phyloP scores from a whole-genome alignment of 2,797 vertebrate species.

The Scarus forsteni region DNA sequence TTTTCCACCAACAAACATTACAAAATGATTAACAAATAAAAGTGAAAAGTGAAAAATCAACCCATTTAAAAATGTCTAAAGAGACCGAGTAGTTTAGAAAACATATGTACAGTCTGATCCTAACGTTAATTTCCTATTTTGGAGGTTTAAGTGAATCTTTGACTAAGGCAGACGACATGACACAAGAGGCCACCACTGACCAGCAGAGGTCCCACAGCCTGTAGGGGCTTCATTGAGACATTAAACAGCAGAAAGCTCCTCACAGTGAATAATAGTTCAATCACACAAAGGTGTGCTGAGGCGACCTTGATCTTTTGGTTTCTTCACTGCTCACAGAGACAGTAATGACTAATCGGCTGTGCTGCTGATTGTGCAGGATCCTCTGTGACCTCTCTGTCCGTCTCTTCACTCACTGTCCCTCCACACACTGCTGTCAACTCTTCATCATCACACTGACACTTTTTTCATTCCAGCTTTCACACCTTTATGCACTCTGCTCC shows the following conservation, averaged over 20 bases:
- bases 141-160: conserved; percentile 12
- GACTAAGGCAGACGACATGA: not conserved
- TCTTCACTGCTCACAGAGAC: conserved; percentile 15
- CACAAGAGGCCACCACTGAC: conserved; percentile 2
- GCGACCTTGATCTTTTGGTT: conserved; percentile 62
- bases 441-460: conserved; percentile 11
- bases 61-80: no score
- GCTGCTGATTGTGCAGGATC: conserved; percentile 50
- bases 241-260: conserved; percentile 25
- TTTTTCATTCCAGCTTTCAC: conserved; percentile 8
- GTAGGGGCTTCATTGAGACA: conserved; percentile 24
- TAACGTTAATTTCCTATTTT: conserved; percentile 15
- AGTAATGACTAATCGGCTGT: conserved; percentile 35
- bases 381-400: conserved; percentile 37
- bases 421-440: conserved; percentile 23
- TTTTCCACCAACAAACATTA: no score
- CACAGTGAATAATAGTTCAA: conserved; percentile 48
- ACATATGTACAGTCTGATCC: conserved; percentile 3
- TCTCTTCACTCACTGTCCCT: conserved; percentile 18
- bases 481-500: not conserved
- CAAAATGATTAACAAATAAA: no score
- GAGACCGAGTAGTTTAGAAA: no score
- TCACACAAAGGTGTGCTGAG: conserved; percentile 30
- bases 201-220: conserved; percentile 7
- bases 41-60: no score